A percentile compares a stretch with the other conserved stretches of the same genome.
These are phyloP conservation scores for Yponomeuta cagnagella DNA, from an alignment of 2,888 invertebrate species.

Conservation along the genomic window DNA sequence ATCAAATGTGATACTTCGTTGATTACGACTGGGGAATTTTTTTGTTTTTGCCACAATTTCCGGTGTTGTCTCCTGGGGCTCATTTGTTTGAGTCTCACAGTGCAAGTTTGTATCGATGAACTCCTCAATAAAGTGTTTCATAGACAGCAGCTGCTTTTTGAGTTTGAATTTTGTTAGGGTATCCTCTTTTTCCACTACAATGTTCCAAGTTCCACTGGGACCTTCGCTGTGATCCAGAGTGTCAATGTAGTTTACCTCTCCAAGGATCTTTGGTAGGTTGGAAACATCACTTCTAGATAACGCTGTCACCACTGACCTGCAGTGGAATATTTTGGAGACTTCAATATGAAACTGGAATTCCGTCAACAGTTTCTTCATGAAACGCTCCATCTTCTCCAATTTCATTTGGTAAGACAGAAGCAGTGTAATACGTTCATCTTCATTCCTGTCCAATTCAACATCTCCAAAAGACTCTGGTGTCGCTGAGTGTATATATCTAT, in stretches of 20 bases:
- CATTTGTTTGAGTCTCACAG: slow-evolving; percentile 14
- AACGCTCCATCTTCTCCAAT: slow-evolving; percentile 49
- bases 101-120: slow-evolving; percentile 43
- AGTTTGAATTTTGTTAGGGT: slow-evolving; percentile 43
- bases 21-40: slow-evolving; percentile 21
- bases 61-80: background rate
- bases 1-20: slow-evolving; percentile 27
- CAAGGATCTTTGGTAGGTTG: slow-evolving; percentile 34
- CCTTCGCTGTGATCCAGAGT: slow-evolving; percentile 34
- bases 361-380: slow-evolving; percentile 47
- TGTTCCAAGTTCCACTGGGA: slow-evolving; percentile 51
- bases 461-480: slow-evolving; percentile 60
- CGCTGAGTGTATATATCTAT: slow-evolving; percentile 34
- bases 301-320: slow-evolving; percentile 38
- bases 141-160: slow-evolving; percentile 44
- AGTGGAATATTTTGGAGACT: slow-evolving; percentile 56
- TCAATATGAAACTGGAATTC: slow-evolving; percentile 66
- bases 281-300: slow-evolving; percentile 34
- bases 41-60: slow-evolving; percentile 13
- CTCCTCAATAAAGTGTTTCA: slow-evolving; percentile 46
- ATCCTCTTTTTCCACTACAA: slow-evolving; percentile 55
- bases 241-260: slow-evolving; percentile 35
- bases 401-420: slow-evolving; percentile 51
- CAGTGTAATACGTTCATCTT: slow-evolving; percentile 46
- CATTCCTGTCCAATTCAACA: slow-evolving; percentile 54